Base-by-base conservation (phyloP, 2,888 invertebrate genomes). In the Teleiodes luculella region DNA sequence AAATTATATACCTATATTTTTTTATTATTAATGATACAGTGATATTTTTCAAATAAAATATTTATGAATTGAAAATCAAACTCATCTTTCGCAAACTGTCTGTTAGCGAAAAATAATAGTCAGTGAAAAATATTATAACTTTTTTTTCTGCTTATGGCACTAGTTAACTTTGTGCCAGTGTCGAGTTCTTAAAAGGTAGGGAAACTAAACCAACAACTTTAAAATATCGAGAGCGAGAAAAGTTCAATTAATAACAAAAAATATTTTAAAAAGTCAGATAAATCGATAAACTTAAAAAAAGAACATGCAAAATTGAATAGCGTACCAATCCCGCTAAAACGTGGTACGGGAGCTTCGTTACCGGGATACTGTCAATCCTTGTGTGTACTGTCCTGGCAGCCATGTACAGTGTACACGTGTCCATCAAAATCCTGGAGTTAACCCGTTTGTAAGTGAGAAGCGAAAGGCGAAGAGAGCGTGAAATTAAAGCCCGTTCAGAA, bases 361-460 rank as follows among this genome's bases (percentile, higher is more conserved):
- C 68, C 65, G 66, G 70, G 74, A 78, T 75, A 76, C 80, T 83
- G 83, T 80, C 83, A 83, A 78, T 82, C 80, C 70, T 65, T 68
- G 70, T 72, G 66, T 74, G 72, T 70, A 70, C 70, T 70, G 76
- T 74, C 76, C 64, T 53, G 57, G 66, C 65, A 60, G 66, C 53
- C 62, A n/a, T 6, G 24, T 6, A 24, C 24, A 68, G 73, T 68
- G 72, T 67, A 72, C 61, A 72, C 72, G 73, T 74, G 80, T 76
- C 81, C 65, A 68, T 79, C 81, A 80, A 79, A 80, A 74, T 71
- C 67, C 62, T 11, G 41, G 24, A 28, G 31, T 16, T 63, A 70
- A 10, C 14, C 10, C 33, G 18, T 20, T 28, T 16, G 5, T 18
- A 55, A 52, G 47, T 30, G 5, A 31, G 11, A 39, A 39, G 55